These are phyloP conservation scores for Erethizon dorsatum DNA, from an alignment of 2,797 vertebrate genomes.

Conservation along the genomic window DNA sequence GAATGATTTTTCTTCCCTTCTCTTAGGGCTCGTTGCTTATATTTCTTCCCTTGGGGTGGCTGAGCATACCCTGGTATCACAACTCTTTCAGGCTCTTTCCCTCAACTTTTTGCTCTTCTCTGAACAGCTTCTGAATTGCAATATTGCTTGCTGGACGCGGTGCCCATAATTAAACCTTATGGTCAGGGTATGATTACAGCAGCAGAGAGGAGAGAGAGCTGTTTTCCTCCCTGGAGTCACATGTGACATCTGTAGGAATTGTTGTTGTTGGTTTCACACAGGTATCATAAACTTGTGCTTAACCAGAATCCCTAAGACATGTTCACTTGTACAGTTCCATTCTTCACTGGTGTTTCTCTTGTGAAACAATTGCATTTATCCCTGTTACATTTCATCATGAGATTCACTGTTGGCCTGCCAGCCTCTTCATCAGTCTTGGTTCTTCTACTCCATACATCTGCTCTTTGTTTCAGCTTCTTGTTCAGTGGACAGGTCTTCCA, in stretches of 20 bases:
- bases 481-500: not conserved
- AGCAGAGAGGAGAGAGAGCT: too few relatives aligned
- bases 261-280: not conserved
- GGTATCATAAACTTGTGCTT: not conserved
- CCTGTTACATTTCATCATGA: not conserved
- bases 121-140: not conserved
- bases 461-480: not conserved
- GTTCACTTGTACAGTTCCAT: not conserved
- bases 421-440: not conserved
- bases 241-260: too few relatives aligned
- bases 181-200: not conserved
- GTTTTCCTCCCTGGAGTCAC: not conserved
- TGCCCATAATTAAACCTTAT: not conserved
- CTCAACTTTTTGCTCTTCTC: not conserved
- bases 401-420: too few relatives aligned
- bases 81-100: not conserved
- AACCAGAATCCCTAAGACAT: not conserved
- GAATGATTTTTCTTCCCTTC: not conserved
- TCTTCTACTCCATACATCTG: not conserved
- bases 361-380: not conserved
- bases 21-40: not conserved
- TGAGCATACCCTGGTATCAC: not conserved
- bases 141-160: not conserved
- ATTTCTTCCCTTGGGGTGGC: not conserved
- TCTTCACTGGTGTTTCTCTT: not conserved